Evolutionary conservation across 2,797 vertebrate genomes (phyloP).

Genomic region (Sebastes hubbsi): DNA sequence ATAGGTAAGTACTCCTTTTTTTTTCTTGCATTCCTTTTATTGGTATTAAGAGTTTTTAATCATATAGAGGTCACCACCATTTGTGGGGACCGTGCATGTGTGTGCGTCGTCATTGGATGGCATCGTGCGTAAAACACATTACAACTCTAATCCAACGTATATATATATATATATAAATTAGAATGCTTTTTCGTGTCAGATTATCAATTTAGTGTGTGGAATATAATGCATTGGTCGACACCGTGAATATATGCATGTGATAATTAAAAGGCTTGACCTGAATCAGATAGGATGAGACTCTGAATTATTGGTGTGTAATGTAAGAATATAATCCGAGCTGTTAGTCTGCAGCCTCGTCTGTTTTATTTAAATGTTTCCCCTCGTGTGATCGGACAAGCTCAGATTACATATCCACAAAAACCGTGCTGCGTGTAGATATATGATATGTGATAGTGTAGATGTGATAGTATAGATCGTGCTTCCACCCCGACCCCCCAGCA

Average conservation of each 20-base stretch:
- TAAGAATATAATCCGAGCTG: neutral
- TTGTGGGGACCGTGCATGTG: conserved; percentile 22
- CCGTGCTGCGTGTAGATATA: neutral
- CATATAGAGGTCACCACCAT: conserved; percentile 56
- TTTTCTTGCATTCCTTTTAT: neutral
- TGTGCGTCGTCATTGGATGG: conserved; percentile 38
- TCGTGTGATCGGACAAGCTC: conserved; percentile 3
- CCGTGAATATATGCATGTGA: neutral
- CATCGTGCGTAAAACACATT: neutral
- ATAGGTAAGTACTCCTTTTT: conserved; percentile 70
- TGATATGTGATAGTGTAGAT: conserved; percentile 7
- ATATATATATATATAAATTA: neutral
- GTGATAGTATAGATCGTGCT: conserved; percentile 28
- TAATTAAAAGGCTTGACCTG: conserved; percentile 24
- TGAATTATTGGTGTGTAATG: neutral
- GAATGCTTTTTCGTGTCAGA: neutral
- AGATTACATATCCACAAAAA: neutral
- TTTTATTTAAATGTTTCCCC: conserved; percentile 1
- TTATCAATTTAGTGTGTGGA: neutral
- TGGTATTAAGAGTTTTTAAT: neutral
- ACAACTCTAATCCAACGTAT: neutral
- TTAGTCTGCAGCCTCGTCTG: neutral
- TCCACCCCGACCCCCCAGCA: conserved; percentile 23
- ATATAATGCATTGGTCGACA: neutral
- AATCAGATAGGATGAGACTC: conserved; percentile 20